Evolutionary conservation across 2,888 invertebrate genomes (phyloP), one percentile per base, ranked within the genome.

Genomic region (Synanthedon myopaeformis): DNA sequence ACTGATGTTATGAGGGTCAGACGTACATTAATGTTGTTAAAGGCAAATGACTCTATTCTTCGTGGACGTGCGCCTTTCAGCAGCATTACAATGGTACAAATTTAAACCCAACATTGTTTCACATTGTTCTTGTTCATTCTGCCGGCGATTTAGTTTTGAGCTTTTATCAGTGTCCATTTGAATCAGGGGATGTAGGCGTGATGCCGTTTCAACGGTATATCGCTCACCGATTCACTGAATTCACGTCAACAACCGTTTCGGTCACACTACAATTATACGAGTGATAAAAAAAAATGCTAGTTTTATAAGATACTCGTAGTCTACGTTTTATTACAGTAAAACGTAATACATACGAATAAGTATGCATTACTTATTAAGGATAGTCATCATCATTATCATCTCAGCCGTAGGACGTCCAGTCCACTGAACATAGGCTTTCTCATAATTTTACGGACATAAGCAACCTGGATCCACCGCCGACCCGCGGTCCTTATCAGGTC

Each of bases 41-140:
- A 79, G 72, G 81, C 81, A 84, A 86, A 86, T 84, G 80, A 86
- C 74, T 85, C 82, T 73, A 87, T 86, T 85, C 86, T 85, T 81
- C 74, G 69, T 60, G 72, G 61, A 76, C 76, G 74, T 73, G 76
- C 70, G 70, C 69, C 55, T 58, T 56, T 55, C 64, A 59, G 66
- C 58, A 35, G 57, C 69, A 65, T 65, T 67, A 84, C 82, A 86
- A 85, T 80, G 78, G 71, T 72, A 80, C 81, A 79, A 45, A 82
- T 84, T 86, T 82, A 76, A 79, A 72, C 73, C 59, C 55, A 42
- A 62, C 61, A 78, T 86, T 86, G 86, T 87, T 82, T 84, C 82
- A 62, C 61, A 78, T 86, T 86, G 86, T 87, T 83, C 84, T 82
- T 82, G 80, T 70, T 76, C 76, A 77, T 72, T 73, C 69, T 65